Base-by-base conservation (phyloP, 2,888 invertebrate genomes). In the Ctenicera cuprea region DNA sequence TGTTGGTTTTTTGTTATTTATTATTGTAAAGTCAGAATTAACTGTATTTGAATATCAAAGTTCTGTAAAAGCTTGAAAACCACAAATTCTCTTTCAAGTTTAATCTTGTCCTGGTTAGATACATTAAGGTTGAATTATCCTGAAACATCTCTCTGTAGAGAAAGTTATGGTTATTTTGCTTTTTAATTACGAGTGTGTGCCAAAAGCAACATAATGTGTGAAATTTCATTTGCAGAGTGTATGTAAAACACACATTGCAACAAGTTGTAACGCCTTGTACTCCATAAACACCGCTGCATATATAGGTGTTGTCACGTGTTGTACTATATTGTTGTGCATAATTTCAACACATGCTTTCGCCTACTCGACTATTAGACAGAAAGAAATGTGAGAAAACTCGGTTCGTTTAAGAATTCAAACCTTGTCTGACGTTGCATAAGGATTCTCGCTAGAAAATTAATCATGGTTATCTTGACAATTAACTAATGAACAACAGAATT, bases 271-370 rank as follows among this genome's bases (percentile, higher is more conserved):
- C 62, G 73, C 33, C 73, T 73, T 73, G 73, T 73, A 67, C 54
- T 67, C 73, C 67, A 73, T 73, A 73, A 73, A 73, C 67, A 73
- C 73, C 59, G 63, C 54, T 68, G 67, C 68, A 67, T 71, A 68
- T 65, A 68, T 67, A 73, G 68, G 67, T 73, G 73, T 73, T 73
- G 65, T 68, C 73, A 73, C 54, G 63, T 73, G 73, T 71, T 71
- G 65, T 73, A 72, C 67, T 67, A 73, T 73, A 73, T 73, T 73
- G 73, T 73, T 73, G 73, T 68, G 73, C 73, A 73, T 73, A 73
- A 73, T 73, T 73, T 73, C 68, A 73, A 73, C 67, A 73, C 73
- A 68, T 71, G 68, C 73, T 73, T 63, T 73, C 73, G 73, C 73
- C 73, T 73, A 73, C 73, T 73, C 73, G 54, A 16, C 67, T 68